These are phyloP conservation scores for Drosophila algonquin DNA, from an alignment of 2,888 invertebrate genomes.

Conservation along the genomic window DNA sequence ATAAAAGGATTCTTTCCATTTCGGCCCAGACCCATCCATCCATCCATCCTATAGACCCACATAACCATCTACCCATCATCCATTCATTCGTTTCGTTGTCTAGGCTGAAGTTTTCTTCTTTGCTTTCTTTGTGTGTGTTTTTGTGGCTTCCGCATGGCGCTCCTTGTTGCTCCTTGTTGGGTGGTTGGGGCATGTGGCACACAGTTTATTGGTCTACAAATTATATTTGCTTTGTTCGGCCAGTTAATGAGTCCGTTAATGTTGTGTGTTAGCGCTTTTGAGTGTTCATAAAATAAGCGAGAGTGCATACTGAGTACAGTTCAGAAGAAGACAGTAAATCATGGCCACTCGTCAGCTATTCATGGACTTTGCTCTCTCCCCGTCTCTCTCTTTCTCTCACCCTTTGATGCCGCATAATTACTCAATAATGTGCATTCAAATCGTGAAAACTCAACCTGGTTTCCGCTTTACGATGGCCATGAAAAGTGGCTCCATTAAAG, in stretches of 20 bases:
- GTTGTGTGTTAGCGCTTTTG: conserved; percentile 73
- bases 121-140: conserved; percentile 38
- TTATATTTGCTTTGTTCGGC: conserved; percentile 73
- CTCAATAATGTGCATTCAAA: conserved; percentile 71
- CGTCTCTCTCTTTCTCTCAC: conserved; percentile 7
- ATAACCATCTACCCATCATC: conserved; percentile 5
- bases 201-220: conserved; percentile 74
- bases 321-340: conserved; percentile 12
- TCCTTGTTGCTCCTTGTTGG: conserved; percentile 34
- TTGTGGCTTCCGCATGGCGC: conserved; percentile 64
- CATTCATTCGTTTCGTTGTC: conserved; percentile 31
- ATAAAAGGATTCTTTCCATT: conserved; percentile 71
- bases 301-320: conserved; percentile 30
- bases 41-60: not conserved
- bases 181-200: conserved; percentile 11
- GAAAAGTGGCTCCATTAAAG: conserved; percentile 5
- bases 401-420: conserved; percentile 68
- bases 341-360: conserved; percentile 24
- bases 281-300: conserved; percentile 66
- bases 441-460: conserved; percentile 50
- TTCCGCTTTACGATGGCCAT: conserved; percentile 26
- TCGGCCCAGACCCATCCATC: conserved; percentile 16
- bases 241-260: conserved; percentile 75
- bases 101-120: conserved; percentile 20
- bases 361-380: conserved; percentile 1